Evolutionary conservation across 2,113 vertebrate genomes (phyloP), one percentile per base, ranked within the genome.

Genomic region (Micromys minutus): DNA sequence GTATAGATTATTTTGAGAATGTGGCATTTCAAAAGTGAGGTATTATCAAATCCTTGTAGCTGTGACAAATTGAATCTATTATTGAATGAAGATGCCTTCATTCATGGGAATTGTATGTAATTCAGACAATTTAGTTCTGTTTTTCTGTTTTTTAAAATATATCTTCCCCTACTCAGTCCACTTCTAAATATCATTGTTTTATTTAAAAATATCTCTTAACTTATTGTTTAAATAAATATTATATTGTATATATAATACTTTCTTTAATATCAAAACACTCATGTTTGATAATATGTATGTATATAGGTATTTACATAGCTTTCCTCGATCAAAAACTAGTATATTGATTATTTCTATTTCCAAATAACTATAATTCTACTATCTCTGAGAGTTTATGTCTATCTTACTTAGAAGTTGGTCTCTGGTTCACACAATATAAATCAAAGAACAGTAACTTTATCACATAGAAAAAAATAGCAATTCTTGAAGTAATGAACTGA

Each of bases 221-320:
- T 94, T 2, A 0, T 71, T 91, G 50, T 29, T 88, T 91, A 75
- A 91, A 96, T n/a, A n/a, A n/a, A n/a, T n/a, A n/a, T n/a, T n/a
- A 69, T 83, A 47, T 5, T 21, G 10, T 15, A 21, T 55, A 87
- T 4, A 31, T 24, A 87, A 47, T 84, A 42, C 71, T 29, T 87
- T 22, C 50, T 29, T 87, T 74, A n/a, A 36, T 52, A 85, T 87
- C 95, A 84, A 83, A 69, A 87, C 24, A 45, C 1, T 1, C 24
- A 65, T 8, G 69, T 71, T 71, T 71, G 34, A 69, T 36, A 9
- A n/a, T 21, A 39, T 22, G 22, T 21, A 39, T 39, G 3, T 71
- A n/a, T 31, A n/a, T n/a, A 8, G 36, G 19, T 36, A 63, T 63
- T n/a, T n/a, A n/a, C n/a, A 26, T 63, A 26, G 8, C 22, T 24